Base-by-base conservation (phyloP, 2,113 vertebrate genomes). In the Nothoprocta pentlandii region DNA sequence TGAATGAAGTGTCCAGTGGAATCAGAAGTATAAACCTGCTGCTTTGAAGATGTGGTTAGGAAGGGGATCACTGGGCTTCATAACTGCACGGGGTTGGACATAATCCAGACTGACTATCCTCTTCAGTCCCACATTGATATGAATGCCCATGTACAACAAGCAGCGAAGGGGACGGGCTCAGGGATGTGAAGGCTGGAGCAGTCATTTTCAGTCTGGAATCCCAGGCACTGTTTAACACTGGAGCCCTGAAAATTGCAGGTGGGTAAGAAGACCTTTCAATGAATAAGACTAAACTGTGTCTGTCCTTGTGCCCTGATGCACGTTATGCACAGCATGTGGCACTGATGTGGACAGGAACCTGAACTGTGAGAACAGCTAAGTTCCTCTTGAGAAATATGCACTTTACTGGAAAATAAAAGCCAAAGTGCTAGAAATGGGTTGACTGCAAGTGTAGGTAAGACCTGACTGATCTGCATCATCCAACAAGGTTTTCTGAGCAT, bases 401-500 rank as follows among this genome's bases (percentile, higher is more conserved):
- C 64, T 70, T 83, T 80, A 54, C 76, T 88, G 69, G 20, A 30
- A 68, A 89, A 92, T 80, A 88, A 23, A 39, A 1, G 3, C 66
- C 42, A 16, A 86, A 71, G 86, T 94, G 16, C 51, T 92, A 75
- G 42, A 64, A 85, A 77, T 42, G 59, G 26, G 36, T 96, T 89
- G 90, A 90, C 76, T 95, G 66, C 58, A 62, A 25, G 49, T 32
- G 21, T 78, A 81, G 92, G 64, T 95, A 90, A 86, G 85, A 66
- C 56, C 6, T 10, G 73, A 87, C 59, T 90, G 68, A 88, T 94
- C 87, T 56, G 36, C 80, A 53, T 87, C 8, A 0, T 54, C 12
- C 9, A 46, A 70, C 51, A 70, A 67, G 69, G 73, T 86, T 84
- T 71, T 28, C 90, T 68, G 83, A 84, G 69, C 41, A 39, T 39